Evolutionary conservation across 1,140 invertebrate species (phyloP), one percentile per base, ranked within the genome.

Genomic region (Drosophila lowei): DNA sequence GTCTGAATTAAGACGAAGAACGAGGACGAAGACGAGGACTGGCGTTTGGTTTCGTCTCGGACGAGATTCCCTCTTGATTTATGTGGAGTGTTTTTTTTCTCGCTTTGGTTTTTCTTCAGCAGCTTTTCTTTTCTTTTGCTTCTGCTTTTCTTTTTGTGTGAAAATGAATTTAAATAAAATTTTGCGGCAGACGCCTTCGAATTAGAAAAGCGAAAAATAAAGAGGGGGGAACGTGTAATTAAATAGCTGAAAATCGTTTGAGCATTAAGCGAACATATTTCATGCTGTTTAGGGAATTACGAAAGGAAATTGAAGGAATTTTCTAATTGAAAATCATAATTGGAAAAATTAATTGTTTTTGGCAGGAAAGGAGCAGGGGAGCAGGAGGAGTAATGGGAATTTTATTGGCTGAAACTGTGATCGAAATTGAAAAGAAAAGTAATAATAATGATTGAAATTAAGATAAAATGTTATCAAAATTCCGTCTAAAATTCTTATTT

Each of bases 281-380:
- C 47, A 68, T 50, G 71, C 13, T 38, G 41, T 72, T 28, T 11
- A 11, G 30, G 30, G 30, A 34, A 11, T 34, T 34, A 34, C 30
- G 8, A 34, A 34, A 11, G 30, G 9, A 34, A 34, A 38, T 38
- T 52, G 23, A 25, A 67, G 62, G 28, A 30, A 30, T 30, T 30
- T 9, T 73, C 41, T 34, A 73, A 73, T 73, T 68, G 55, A n/a
- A 72, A 68, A 62, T 58, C 47, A 18, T 54, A 54, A 38, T 54
- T 54, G 52, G 23, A 60, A 66, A 70, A 59, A 54, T 25, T 66
- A 54, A 70, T 64, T 52, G 34, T 38, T 38, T 4, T 38, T 13
- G 9, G 3, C 11, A 65, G 13, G 21, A 38, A 2, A 18, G 18
- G 1, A 18, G 16, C 16, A 38, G 15, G 11, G 8, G 44, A 16